phyloP scores from a whole-genome alignment of 2,888 invertebrate species.

The Eristalis arbustorum region DNA sequence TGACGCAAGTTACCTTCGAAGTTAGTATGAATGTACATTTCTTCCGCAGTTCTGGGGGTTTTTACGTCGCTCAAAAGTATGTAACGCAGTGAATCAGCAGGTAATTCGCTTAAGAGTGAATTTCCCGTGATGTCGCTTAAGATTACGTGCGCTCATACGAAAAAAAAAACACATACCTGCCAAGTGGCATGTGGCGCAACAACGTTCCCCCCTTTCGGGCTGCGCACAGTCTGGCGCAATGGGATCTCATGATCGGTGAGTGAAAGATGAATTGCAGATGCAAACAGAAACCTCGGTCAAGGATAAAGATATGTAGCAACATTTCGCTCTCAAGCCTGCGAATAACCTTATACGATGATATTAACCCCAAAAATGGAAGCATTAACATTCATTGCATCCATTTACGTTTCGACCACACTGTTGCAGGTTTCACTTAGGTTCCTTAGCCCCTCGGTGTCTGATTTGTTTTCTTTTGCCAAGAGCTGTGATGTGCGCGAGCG shows the following conservation, averaged over 20 bases:
- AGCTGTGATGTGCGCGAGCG: neutral
- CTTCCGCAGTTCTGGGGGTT: neutral
- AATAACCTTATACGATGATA: slow-evolving; percentile 30
- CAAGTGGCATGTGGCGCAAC: neutral
- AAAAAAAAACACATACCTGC: neutral
- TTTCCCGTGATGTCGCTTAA: neutral
- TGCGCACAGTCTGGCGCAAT: neutral
- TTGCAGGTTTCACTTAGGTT: slow-evolving; percentile 41
- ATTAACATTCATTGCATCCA: slow-evolving; percentile 48
- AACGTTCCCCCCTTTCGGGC: neutral
- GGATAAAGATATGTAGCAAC: neutral
- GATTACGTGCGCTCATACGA: neutral
- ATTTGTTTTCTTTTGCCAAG: slow-evolving; percentile 29
- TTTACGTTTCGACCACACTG: slow-evolving; percentile 35
- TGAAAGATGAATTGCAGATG: neutral
- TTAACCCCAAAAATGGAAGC: slow-evolving; percentile 37
- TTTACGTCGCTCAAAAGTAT: neutral
- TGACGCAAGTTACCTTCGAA: neutral
- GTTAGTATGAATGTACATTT: neutral
- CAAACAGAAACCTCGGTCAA: neutral
- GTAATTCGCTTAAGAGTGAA: neutral
- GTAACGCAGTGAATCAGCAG: neutral
- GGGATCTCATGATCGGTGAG: neutral
- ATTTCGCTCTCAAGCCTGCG: neutral
- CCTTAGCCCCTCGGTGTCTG: slow-evolving; percentile 28